Percentiles rank a stretch among this genome's conserved stretches.
Evolutionary conservation across 2,113 vertebrate species (phyloP).

Genomic region (Sardina pilchardus): DNA sequence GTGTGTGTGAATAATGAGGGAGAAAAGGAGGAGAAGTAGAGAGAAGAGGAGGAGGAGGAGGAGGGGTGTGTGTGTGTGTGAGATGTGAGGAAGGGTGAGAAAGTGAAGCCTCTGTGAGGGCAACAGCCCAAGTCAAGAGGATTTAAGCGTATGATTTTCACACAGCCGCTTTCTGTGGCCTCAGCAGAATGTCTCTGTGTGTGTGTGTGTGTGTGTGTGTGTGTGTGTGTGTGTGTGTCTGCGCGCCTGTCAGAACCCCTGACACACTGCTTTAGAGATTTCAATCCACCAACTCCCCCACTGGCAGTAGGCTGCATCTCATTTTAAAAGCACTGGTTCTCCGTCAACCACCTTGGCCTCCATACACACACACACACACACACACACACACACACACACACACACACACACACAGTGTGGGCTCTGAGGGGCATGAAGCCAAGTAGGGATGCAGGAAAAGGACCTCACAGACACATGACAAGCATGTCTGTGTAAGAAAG

Average conservation of each 20-base stretch:
- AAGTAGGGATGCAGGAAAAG: neutral
- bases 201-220: slow-evolving; percentile 1
- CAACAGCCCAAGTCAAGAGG: slow-evolving; percentile 32
- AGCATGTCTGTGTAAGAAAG: neutral
- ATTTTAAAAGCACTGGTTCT: slow-evolving; percentile 31
- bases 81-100: neutral
- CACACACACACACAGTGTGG: neutral
- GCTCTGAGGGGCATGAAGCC: neutral
- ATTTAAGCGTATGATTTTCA: slow-evolving; percentile 39
- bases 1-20: neutral
- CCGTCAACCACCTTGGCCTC: slow-evolving; percentile 10
- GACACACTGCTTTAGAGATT: slow-evolving; percentile 39
- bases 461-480: neutral
- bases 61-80: neutral
- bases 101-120: neutral
- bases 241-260: slow-evolving; percentile 28
- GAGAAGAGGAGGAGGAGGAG: neutral
- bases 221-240: neutral
- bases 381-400: neutral
- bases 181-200: neutral
- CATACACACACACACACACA: slow-evolving; percentile 10
- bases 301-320: neutral
- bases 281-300: slow-evolving; percentile 30
- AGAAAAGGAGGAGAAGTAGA: neutral
- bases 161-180: slow-evolving; percentile 21